Evolutionary conservation across 2,888 invertebrate species (phyloP), one percentile per base, ranked within the genome.

Genomic region (Drosophila gaucha): DNA sequence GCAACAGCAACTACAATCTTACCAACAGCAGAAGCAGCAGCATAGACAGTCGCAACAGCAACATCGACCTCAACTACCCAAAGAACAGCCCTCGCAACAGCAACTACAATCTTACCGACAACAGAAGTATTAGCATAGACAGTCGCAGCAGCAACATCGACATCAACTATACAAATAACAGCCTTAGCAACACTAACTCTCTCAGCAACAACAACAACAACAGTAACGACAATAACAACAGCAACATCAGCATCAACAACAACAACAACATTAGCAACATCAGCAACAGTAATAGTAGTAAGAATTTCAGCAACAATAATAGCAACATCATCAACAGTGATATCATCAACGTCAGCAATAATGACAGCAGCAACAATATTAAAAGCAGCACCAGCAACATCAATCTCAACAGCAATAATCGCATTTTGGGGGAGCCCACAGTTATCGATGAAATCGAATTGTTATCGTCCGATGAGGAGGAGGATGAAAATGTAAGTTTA

Each of bases 401-500:
- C 24, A n/a, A 10, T 10, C 6, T 5, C 20, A 24, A 12, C 16
- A 35, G 1, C 14, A 39, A 6, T 9, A 9, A 8, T 10, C 16
- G 2, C 12, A 0, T 1, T 14, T 14, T 6, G 12, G n/a, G 9
- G 9, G n/a, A 10, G 1, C 5, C 24, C 12, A 12, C 12, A 10
- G 18, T 14, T 6, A n/a, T 39, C 14, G 70, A 63, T 9, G 26
- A 16, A 3, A 70, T 70, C 18, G 47, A 69, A 26, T 51, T 64
- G 62, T 5, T 79, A 22, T 54, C 73, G 3, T 77, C 83, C 3
- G 80, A 83, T 41, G 78, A 76, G 1, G 77, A 77, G 26, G 3
- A 4, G 9, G 12, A 28, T 1, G 24, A 26, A 16, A 2, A 36
- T 1, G 58, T 60, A 57, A 44, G 58, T 24, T 6, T n/a, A n/a